Percentiles rank a stretch among this genome's conserved stretches.
phyloP scores from a whole-genome alignment of 2,888 invertebrate species.

The Belgica antarctica region DNA sequence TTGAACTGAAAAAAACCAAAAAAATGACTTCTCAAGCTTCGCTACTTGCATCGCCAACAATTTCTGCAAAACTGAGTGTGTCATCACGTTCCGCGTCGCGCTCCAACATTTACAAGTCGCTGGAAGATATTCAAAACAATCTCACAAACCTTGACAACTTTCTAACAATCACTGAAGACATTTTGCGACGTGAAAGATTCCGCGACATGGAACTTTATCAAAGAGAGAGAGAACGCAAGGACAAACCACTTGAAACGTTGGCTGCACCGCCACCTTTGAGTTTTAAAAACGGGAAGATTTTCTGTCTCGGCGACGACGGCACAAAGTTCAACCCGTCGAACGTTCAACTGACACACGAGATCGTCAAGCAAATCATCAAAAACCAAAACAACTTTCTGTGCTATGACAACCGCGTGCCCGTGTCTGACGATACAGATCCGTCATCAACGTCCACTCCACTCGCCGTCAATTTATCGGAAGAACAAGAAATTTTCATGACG shows the following conservation, averaged over 20 bases:
- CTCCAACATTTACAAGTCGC: conserved; percentile 38
- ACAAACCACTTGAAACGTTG: conserved; percentile 48
- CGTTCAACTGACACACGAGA: conserved; percentile 53
- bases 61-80: background rate
- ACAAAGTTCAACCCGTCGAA: conserved; percentile 49
- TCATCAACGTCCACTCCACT: background rate
- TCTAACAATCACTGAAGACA: conserved; percentile 53
- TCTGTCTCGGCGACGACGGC: conserved; percentile 54
- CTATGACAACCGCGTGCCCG: conserved; percentile 18
- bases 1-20: background rate
- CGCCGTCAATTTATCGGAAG: conserved; percentile 1
- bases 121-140: conserved; percentile 55
- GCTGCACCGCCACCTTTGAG: conserved; percentile 49
- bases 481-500: conserved; percentile 29
- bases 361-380: conserved; percentile 54
- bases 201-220: conserved; percentile 49
- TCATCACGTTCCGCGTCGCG: background rate
- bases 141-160: conserved; percentile 55
- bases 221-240: conserved; percentile 47
- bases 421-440: background rate
- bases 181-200: conserved; percentile 51
- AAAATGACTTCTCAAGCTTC: conserved; percentile 35
- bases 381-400: conserved; percentile 50
- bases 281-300: conserved; percentile 55
- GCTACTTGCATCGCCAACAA: conserved; percentile 18